Conservation (phyloP, 2,888 invertebrate species). For the Zootermopsis nevadensis region DNA sequence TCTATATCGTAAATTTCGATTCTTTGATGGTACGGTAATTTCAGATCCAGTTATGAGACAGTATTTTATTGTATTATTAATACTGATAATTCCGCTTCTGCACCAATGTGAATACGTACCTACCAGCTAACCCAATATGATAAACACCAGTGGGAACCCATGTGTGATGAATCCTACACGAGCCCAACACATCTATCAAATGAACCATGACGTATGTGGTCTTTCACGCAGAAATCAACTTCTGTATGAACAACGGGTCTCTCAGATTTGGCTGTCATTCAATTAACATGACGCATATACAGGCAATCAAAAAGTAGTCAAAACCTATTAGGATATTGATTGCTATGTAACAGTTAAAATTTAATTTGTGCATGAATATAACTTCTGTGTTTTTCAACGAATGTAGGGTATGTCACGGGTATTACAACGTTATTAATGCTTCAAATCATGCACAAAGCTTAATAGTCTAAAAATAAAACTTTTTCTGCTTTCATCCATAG, state of each 20-base stretch:
- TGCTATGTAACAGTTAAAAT: slow-evolving; percentile 29
- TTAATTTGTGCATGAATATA: slow-evolving; percentile 12
- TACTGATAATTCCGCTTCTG: neutral
- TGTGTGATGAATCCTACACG: neutral
- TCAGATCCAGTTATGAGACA: slow-evolving; percentile 22
- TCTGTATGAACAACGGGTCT: neutral
- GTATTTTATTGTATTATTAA: slow-evolving; percentile 19
- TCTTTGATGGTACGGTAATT: slow-evolving; percentile 21
- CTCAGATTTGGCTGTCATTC: neutral
- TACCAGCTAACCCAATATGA: slow-evolving; percentile 2
- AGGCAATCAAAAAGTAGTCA: slow-evolving; percentile 40
- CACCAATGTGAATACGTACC: slow-evolving; percentile 6
- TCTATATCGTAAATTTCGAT: neutral
- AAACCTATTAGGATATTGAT: slow-evolving; percentile 35
- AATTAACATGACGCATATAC: slow-evolving; percentile 23
- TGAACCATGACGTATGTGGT: slow-evolving; percentile 40
- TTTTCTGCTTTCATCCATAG: neutral
- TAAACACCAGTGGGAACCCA: neutral
- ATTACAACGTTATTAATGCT: neutral
- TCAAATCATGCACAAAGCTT: neutral
- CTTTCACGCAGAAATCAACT: slow-evolving; percentile 19
- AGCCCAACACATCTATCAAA: slow-evolving; percentile 7
- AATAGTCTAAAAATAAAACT: neutral
- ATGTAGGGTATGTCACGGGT: neutral
- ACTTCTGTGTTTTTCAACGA: neutral